These are phyloP conservation scores for Andrena chrysosceles DNA, from an alignment of 2,888 invertebrate genomes.

Conservation along the genomic window DNA sequence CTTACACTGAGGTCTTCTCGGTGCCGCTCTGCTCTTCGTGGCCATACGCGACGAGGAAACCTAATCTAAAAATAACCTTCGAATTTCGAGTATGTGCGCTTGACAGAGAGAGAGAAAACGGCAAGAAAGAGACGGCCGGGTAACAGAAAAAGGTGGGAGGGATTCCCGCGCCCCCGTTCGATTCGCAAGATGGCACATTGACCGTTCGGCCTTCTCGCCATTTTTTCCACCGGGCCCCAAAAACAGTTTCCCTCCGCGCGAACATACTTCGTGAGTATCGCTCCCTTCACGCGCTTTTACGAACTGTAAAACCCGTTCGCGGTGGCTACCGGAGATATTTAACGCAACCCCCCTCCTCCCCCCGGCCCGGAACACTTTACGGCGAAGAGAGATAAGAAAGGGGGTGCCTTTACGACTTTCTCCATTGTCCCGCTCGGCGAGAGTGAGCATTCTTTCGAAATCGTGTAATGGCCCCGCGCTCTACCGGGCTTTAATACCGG, in stretches of 20 bases:
- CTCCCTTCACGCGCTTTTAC: not conserved
- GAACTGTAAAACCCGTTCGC: conserved; percentile 17
- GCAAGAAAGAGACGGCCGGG: conserved; percentile 22
- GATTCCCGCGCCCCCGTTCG: conserved; percentile 56
- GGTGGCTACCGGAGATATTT: conserved; percentile 16
- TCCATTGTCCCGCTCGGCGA: conserved; percentile 52
- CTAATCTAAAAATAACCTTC: conserved; percentile 79
- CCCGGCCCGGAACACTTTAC: conserved; percentile 31
- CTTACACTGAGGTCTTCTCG: conserved; percentile 78
- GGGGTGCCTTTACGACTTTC: conserved; percentile 59
- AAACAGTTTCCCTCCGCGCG: not conserved
- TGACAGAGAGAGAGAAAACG: conserved; percentile 46
- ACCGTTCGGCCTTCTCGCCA: conserved; percentile 12
- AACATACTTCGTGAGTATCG: not conserved
- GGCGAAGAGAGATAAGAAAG: conserved; percentile 49
- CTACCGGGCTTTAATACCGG: conserved; percentile 10
- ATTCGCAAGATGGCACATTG: conserved; percentile 28
- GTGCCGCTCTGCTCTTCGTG: conserved; percentile 73
- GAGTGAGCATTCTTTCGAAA: conserved; percentile 55
- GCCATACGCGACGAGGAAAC: conserved; percentile 74
- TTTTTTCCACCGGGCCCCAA: not conserved
- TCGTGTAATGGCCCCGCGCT: conserved; percentile 53
- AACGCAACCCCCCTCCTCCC: conserved; percentile 11
- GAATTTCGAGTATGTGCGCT: conserved; percentile 78
- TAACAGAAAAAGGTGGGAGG: conserved; percentile 36